Evolutionary conservation across 2,113 vertebrate genomes (phyloP), one percentile per base, ranked within the genome.

Genomic region (Marmota monax): DNA sequence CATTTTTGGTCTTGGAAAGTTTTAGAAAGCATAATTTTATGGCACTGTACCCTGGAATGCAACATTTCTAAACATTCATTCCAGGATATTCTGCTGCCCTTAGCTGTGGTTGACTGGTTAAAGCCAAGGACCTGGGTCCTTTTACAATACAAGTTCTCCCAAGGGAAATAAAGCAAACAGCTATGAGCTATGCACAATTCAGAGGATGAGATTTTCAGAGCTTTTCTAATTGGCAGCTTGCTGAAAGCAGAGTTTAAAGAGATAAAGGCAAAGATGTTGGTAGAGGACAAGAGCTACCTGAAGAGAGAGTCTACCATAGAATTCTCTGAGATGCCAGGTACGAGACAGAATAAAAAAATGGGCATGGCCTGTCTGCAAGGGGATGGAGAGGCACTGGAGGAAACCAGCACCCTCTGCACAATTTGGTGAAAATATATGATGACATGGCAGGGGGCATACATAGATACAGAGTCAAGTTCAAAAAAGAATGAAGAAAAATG

Each of bases 401-500:
- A 67, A 65, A 85, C 18, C 12, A 27, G n/a, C 12, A 76, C 16
- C 58, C 2, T 3, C 61, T 34, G 16, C 14, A 79, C 2, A 22
- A 13, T 61, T 70, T 42, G 69, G 13, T 7, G 23, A 79, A 42
- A 16, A 58, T 25, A 20, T 23, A 7, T 37, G 45, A 5, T 76
- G 53, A 63, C 11, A n/a, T 1, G 65, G 53, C n/a, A 39, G 18
- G 3, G 14, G 53, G n/a, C 32, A 39, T 67, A 63, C 10, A 65
- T 0, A 88, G 45, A 51, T 23, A 77, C 2, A 0, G 20, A 86
- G 56, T 48, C 53, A 72, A 84, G 89, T 61, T 86, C 14, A 84
- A 83, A 83, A 42, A 65, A 80, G 65, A 88, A 77, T 8, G 45
- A 86, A 94, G 78, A 72, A 58, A 94, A 72, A 58, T 27, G 58